Evolutionary conservation across 2,797 vertebrate genomes (phyloP).

Genomic region (Sebastes steindachneri): DNA sequence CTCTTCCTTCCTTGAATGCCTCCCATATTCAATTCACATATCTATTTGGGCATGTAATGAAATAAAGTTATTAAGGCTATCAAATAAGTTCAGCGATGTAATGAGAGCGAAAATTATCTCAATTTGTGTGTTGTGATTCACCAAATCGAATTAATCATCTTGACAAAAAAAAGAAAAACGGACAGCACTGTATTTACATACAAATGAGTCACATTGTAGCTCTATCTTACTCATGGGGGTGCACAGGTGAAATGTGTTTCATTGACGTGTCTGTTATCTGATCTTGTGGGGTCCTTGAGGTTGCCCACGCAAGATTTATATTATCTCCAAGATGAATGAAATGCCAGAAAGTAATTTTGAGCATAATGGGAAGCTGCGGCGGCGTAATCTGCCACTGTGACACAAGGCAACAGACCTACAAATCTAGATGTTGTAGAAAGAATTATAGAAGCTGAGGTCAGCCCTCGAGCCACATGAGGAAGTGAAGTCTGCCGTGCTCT

Average conservation of each 20-base stretch:
- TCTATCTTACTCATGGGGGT: background rate
- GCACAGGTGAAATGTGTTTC: slow-evolving; percentile 58
- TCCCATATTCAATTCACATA: slow-evolving; percentile 36
- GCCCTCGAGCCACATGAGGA: background rate
- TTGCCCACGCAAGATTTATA: slow-evolving; percentile 52
- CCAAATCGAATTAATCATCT: slow-evolving; percentile 50
- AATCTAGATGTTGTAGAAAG: slow-evolving; percentile 15
- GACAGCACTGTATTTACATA: slow-evolving; percentile 59
- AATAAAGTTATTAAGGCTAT: slow-evolving; percentile 55
- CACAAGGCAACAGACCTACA: slow-evolving; percentile 19
- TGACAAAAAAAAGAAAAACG: slow-evolving; percentile 10
- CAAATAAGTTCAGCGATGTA: slow-evolving; percentile 31
- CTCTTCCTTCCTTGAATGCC: slow-evolving; percentile 14
- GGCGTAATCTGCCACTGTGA: slow-evolving; percentile 39
- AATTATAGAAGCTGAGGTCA: slow-evolving; percentile 5
- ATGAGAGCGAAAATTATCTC: slow-evolving; percentile 47
- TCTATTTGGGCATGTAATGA: slow-evolving; percentile 59
- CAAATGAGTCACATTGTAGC: slow-evolving; percentile 55
- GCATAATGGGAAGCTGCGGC: slow-evolving; percentile 41
- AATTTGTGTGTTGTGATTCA: slow-evolving; percentile 50
- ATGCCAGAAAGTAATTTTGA: slow-evolving; percentile 63
- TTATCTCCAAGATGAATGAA: slow-evolving; percentile 67
- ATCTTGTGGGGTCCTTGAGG: slow-evolving; percentile 46
- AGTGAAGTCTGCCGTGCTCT: background rate
- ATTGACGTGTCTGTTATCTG: slow-evolving; percentile 58